phyloP scores from a whole-genome alignment of 2,113 vertebrate species.

The Tragulus kanchil region DNA sequence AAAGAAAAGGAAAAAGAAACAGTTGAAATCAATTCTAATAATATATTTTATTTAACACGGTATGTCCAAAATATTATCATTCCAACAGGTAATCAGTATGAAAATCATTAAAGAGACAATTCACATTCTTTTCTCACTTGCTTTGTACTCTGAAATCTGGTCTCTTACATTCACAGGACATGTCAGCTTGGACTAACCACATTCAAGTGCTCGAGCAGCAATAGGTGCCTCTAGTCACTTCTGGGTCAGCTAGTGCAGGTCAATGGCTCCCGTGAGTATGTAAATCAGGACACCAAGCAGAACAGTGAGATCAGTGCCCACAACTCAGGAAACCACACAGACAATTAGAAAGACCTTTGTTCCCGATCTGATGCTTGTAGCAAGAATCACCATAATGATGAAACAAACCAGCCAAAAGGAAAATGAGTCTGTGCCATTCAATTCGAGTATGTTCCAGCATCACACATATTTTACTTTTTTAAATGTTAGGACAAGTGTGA shows the following conservation, averaged over 20 bases:
- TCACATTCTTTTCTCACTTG: conserved; percentile 17
- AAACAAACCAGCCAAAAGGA: background rate
- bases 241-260: background rate
- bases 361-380: background rate
- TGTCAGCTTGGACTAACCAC: background rate
- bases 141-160: conserved; percentile 10
- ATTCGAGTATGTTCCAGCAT: background rate
- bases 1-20: background rate
- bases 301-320: background rate
- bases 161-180: background rate
- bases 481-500: background rate
- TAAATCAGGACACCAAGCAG: too few relatives aligned
- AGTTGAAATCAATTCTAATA: conserved; percentile 21
- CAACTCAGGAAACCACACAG: background rate
- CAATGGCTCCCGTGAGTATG: background rate
- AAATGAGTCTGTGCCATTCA: background rate
- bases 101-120: conserved; percentile 7
- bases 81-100: background rate
- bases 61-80: conserved; percentile 52
- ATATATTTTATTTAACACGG: conserved; percentile 61
- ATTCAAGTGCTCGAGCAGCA: background rate
- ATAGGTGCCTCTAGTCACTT: background rate
- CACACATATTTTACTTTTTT: background rate
- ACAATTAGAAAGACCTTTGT: background rate
- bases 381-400: background rate